Evolutionary conservation across 1,140 invertebrate genomes (phyloP), one percentile per base, ranked within the genome.

Genomic region (Campoletis sonorensis): DNA sequence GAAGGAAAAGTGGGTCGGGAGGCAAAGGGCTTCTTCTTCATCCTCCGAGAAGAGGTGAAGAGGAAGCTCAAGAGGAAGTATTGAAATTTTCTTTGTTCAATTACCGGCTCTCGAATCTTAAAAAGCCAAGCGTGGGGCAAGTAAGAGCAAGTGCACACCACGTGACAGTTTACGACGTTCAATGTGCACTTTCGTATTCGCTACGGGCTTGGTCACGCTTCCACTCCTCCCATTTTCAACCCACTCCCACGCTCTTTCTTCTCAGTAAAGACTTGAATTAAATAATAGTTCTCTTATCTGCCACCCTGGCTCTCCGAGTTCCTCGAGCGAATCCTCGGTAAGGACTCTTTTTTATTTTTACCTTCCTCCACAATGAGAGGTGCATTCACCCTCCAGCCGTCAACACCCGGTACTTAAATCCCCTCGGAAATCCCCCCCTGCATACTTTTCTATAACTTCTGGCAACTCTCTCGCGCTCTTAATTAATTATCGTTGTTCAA

Each of bases 281-380:
- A 67, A 67, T 67, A 67, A 67, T 26, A 67, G n/a, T n/a, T 67
- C 61, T 67, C 61, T 67, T 67, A 67, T 67, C 61, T 67, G 61
- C 61, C 23, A 67, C 21, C 61, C 13, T 4, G 61, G 61, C 10
- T 15, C 23, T 26, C 61, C 10, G 1, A 67, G 18, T 27, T 2
- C 21, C 40, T 45, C 5, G 0, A 45, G 23, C 13, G 61, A 67
- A 67, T 23, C 30, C 23, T 3, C 21, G 30, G 21, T 67, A 67
- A 67, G 5, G 61, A 67, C 61, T 5, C 61, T 67, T 23, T 67
- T 67, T n/a, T n/a, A n/a, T n/a, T n/a, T 67, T 27, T n/a, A 23
- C 23, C 61, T 27, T 67, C 23, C 21, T 67, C 23, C 26, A 26
- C 23, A 27, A 67, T 27, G 61, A 67, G 26, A 67, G 61, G 23